A percentile compares a stretch with the other conserved stretches of the same genome.
These are phyloP conservation scores for Siphamia tubifer DNA, from an alignment of 2,113 vertebrate genomes.

Conservation along the genomic window DNA sequence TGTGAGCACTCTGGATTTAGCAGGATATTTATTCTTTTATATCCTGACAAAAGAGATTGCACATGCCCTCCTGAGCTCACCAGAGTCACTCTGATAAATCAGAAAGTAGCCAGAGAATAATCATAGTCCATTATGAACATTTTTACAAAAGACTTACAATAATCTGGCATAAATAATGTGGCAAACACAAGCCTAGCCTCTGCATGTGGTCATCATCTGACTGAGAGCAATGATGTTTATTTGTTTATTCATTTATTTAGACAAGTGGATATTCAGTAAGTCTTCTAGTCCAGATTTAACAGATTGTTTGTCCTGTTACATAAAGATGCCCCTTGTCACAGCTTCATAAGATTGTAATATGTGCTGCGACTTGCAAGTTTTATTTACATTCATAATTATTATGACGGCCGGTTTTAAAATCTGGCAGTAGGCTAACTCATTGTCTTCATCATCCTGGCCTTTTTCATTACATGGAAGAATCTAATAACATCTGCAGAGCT, in stretches of 20 bases:
- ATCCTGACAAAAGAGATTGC: constrained; percentile 82
- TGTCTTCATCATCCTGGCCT: constrained; percentile 1
- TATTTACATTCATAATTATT: background rate
- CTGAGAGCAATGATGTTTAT: background rate
- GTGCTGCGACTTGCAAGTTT: background rate
- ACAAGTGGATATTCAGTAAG: too few relatives aligned
- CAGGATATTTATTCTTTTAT: constrained; percentile 84
- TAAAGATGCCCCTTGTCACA: too few relatives aligned
- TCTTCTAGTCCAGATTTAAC: too few relatives aligned
- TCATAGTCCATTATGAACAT: constrained; percentile 63
- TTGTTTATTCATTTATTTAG: background rate
- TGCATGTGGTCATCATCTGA: background rate
- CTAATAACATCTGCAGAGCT: constrained; percentile 68
- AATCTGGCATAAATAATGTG: constrained; percentile 40
- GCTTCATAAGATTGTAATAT: too few relatives aligned
- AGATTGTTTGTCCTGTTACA: too few relatives aligned
- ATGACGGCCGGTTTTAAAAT: background rate
- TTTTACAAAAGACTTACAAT: constrained; percentile 29
- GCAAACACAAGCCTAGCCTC: constrained; percentile 28
- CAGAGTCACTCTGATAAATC: constrained; percentile 62
- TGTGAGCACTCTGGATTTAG: constrained; percentile 76
- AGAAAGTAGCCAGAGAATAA: constrained; percentile 60
- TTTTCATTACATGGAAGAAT: constrained; percentile 60
- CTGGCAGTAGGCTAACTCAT: background rate
- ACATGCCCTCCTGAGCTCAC: constrained; percentile 66